Conservation (phyloP, 2,888 invertebrate genomes). For the Volucella inanis region DNA sequence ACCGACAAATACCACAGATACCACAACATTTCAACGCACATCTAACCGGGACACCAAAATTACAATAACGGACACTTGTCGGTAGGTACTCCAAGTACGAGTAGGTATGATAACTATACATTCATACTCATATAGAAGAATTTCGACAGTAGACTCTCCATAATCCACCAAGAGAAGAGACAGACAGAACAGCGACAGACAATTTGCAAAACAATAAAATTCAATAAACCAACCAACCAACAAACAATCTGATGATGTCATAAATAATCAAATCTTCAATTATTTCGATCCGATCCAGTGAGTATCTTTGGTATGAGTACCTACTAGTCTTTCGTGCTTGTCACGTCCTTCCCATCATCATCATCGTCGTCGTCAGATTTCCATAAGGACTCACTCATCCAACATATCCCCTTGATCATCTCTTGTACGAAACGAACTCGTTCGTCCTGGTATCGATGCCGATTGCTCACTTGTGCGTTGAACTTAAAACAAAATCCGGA, state of each 20-base stretch:
- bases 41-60: slow-evolving; percentile 38
- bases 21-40: slow-evolving; percentile 47
- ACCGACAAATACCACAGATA: slow-evolving; percentile 5
- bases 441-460: slow-evolving; percentile 64
- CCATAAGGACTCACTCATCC: slow-evolving; percentile 58
- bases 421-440: not conserved
- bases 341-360: not conserved
- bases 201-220: slow-evolving; percentile 74
- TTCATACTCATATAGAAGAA: slow-evolving; percentile 3
- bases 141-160: slow-evolving; percentile 21
- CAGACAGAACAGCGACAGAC: slow-evolving; percentile 36
- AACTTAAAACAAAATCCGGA: slow-evolving; percentile 68
- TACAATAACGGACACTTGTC: slow-evolving; percentile 48
- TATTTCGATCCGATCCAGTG: slow-evolving; percentile 71
- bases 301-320: slow-evolving; percentile 4
- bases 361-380: slow-evolving; percentile 43
- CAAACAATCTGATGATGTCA: slow-evolving; percentile 73
- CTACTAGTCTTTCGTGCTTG: no score
- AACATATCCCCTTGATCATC: slow-evolving; percentile 19
- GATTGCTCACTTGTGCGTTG: slow-evolving; percentile 73
- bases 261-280: slow-evolving; percentile 74
- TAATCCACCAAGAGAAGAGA: slow-evolving; percentile 27
- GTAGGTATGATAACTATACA: not conserved
- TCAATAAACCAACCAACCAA: slow-evolving; percentile 74
- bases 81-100: not conserved